Conservation (phyloP, 2,113 vertebrate species). For the Otus sunia region DNA sequence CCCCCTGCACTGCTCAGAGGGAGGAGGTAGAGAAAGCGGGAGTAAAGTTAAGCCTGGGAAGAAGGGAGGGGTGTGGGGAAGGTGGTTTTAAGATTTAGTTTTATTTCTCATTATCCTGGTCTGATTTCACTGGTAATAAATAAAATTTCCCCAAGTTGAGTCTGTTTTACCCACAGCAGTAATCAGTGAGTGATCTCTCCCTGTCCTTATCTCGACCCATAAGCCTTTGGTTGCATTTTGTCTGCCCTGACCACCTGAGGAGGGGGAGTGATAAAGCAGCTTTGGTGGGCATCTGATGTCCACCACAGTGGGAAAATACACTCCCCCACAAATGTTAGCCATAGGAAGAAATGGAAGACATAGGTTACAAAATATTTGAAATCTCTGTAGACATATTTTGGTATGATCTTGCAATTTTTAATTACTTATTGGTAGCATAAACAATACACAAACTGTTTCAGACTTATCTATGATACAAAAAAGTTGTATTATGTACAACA, state of each 20-base stretch:
- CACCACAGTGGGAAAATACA: neutral
- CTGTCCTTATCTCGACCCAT: no score
- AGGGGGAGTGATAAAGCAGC: neutral
- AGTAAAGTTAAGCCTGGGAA: neutral
- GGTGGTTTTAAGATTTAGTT: no score
- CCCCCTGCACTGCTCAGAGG: accelerated
- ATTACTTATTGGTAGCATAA: neutral
- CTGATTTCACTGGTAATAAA: neutral
- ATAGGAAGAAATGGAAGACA: neutral
- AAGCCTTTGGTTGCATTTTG: no score
- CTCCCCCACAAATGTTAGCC: neutral
- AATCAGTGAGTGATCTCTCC: neutral
- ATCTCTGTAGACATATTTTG: neutral
- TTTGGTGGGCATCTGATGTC: neutral
- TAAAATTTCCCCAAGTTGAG: neutral
- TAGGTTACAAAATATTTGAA: neutral
- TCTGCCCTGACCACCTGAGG: no score
- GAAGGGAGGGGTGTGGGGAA: neutral
- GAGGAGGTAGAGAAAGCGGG: neutral
- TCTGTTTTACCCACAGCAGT: neutral
- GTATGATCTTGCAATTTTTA: neutral
- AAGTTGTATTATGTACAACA: neutral
- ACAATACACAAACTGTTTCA: neutral
- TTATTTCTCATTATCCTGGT: no score
- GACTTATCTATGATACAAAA: neutral